Percentiles rank a stretch among this genome's conserved stretches.
phyloP scores from a whole-genome alignment of 30 jellyfish, hydroid and myxozoan genomes.

The Chironex yamaguchii region DNA sequence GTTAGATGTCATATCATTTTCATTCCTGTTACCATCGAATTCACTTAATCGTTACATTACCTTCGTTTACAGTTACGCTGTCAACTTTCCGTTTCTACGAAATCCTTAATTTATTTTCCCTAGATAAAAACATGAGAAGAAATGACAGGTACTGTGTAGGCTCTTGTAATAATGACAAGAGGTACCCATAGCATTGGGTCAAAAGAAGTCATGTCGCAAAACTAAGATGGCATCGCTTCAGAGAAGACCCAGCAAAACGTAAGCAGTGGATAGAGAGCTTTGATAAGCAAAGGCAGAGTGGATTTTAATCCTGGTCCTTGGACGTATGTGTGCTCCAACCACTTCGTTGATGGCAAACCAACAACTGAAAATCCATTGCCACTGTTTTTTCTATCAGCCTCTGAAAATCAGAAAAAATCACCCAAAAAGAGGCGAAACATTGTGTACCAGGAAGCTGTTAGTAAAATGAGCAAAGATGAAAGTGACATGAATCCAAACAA shows the following conservation, averaged over 20 bases:
- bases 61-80: no score
- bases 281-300: conserved; percentile 10
- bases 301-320: conserved; percentile 43
- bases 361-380: conserved; percentile 23
- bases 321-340: conserved; percentile 58
- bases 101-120: no score
- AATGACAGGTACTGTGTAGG: conserved; percentile 24
- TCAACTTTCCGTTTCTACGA: no score
- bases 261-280: conserved; percentile 7
- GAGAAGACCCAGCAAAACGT: conserved; percentile 18
- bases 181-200: neutral
- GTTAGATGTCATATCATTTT: no score
- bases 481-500: no score
- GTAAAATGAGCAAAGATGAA: neutral
- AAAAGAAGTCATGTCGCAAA: no score
- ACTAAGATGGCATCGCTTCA: conserved; percentile 24
- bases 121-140: no score
- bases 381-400: neutral
- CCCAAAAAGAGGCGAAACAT: neutral
- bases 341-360: conserved; percentile 31
- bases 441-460: conserved; percentile 14
- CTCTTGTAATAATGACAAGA: neutral
- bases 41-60: no score
- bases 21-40: no score
- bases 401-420: conserved; percentile 3